Evolutionary conservation across 1,140 invertebrate species (phyloP), one percentile per base, ranked within the genome.

Genomic region (Scaptomyza graminum): DNA sequence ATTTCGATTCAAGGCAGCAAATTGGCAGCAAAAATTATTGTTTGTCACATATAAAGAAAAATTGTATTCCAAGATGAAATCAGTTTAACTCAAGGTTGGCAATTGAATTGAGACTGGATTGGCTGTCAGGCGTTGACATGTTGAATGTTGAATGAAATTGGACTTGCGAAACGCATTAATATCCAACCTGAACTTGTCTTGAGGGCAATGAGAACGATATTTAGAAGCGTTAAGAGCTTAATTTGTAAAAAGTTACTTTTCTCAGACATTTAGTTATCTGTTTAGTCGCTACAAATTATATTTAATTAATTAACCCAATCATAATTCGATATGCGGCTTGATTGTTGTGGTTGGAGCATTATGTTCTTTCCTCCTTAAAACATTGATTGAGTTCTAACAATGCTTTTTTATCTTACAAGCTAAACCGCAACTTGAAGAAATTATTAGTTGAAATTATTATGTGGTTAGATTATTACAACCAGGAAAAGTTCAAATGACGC

Each of bases 21-120:
- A 73, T 64, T 74, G 68, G 56, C 75, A 67, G 59, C 72, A 59
- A 49, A 66, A 63, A 61, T 54, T 59, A 44, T 68, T 74, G 28
- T 28, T 34, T 34, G 31, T 34, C 31, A 34, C 1, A 22, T 3
- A 22, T 22, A 22, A 81, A 74, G n/a, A 65, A 74, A 69, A 57
- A 76, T 65, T 46, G 50, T 77, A 75, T 87, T 72, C 78, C 78
- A 78, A 87, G 78, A 85, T 88, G 78, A 85, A 88, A 82, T 85
- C 78, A 70, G 83, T 73, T 70, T 69, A 69, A 43, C 28, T 55
- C 69, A 82, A 85, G 81, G 82, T 78, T 71, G 43, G 49, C 68
- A 60, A 81, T 69, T 66, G 82, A 68, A 77, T 81, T 74, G 65
- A 68, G 73, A 73, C 55, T 62, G 64, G 66, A 80, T 74, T 34